Evolutionary conservation across 2,113 vertebrate species (phyloP), one percentile per base, ranked within the genome.

Genomic region (Gymnogyps californianus): DNA sequence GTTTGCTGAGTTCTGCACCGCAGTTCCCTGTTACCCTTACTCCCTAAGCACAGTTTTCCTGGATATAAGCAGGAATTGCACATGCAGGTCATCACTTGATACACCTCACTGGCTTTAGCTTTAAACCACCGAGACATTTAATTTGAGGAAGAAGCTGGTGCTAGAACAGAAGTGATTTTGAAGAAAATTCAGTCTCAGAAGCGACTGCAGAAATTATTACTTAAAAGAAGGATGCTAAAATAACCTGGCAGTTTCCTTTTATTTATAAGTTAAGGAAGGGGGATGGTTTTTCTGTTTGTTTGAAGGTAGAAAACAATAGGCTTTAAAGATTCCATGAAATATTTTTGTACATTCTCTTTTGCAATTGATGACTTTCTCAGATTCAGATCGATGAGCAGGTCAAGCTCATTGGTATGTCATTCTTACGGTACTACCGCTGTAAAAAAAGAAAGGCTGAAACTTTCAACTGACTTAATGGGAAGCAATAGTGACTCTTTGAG

Each of bases 201-300:
- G 58, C 0, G 0, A 69, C 0, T 32, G 49, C 19, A 61, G 20
- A 46, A 65, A 88, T 52, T 67, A 47, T 7, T 65, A 26, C 16
- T 71, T 42, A 32, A 61, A 83, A 52, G 40, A 76, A 22, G 22
- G 57, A 88, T 29, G 46, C 12, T 54, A 74, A 67, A 81, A 79
- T 54, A 71, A 72, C 31, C 36, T 36, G 36, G n/a, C 6, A 25
- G 22, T 52, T 57, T 49, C 40, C 38, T 69, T 77, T 58, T 21
- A 31, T 59, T 91, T 47, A 40, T 11, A 31, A 90, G 21, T 61
- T 71, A 62, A 54, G 20, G n/a, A 19, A 1, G 11, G 7, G 5
- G 9, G 3, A 13, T 28, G 9, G 5, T 19, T 82, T 69, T 32
- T 58, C 31, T 85, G 20, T 26, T 28, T 76, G 21, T 52, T n/a